Conservation (phyloP, 2,113 vertebrate genomes). For the Gymnobelideus leadbeateri region DNA sequence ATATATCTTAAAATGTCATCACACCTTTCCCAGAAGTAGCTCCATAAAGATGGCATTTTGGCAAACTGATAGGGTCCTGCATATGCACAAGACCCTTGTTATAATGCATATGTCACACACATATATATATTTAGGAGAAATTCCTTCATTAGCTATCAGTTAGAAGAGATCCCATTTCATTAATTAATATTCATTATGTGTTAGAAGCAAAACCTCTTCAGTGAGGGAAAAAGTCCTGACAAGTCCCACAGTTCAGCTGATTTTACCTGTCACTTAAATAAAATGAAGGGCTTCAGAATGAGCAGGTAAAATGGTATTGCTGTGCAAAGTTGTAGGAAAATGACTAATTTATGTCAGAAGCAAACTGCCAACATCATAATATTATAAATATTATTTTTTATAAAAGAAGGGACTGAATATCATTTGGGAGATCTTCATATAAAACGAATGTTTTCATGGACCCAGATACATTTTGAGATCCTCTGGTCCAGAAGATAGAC, state of each 20-base stretch:
- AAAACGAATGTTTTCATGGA: neutral
- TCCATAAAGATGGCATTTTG: neutral
- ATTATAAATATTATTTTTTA: neutral
- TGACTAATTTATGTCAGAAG: neutral
- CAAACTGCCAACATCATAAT: neutral
- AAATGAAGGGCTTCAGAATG: neutral
- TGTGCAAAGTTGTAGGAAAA: neutral
- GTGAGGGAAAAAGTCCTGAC: neutral
- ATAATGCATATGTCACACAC: neutral
- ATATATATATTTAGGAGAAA: neutral
- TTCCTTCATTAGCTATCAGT: neutral
- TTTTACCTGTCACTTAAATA: slow-evolving; percentile 7
- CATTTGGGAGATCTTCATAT: neutral
- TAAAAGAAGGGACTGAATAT: neutral
- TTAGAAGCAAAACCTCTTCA: neutral
- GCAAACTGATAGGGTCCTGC: neutral
- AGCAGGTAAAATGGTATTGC: neutral
- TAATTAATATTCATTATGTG: neutral
- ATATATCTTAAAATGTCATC: neutral
- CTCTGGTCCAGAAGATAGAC: neutral
- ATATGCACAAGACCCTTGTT: neutral
- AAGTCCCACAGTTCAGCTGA: neutral
- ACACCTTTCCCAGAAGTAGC: neutral
- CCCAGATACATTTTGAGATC: neutral
- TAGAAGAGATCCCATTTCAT: neutral